A percentile compares a stretch with the other conserved stretches of the same genome.
These are phyloP conservation scores for Catharus ustulatus DNA, from an alignment of 2,797 vertebrate species.

Conservation along the genomic window DNA sequence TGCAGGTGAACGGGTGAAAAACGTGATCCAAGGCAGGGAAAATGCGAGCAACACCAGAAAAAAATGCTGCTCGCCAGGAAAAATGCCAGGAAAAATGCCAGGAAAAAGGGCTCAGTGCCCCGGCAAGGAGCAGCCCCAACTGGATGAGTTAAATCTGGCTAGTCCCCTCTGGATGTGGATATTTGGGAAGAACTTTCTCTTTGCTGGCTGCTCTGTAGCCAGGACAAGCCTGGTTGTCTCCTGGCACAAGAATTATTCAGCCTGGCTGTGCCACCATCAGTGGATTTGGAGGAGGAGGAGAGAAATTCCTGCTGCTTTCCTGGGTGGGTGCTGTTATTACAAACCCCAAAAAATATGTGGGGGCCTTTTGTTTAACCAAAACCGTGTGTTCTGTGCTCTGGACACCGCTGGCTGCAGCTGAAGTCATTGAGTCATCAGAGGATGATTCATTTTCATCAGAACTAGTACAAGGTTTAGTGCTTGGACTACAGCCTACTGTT, in stretches of 20 bases:
- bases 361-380: slow-evolving; percentile 6
- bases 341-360: slow-evolving; percentile 7
- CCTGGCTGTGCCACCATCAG: neutral
- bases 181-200: neutral
- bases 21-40: no score
- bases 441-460: neutral
- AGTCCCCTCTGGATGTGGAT: accelerated
- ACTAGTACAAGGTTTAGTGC: neutral
- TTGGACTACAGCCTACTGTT: no score
- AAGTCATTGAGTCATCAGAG: neutral
- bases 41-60: no score
- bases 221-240: neutral
- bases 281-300: neutral
- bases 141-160: accelerated
- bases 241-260: neutral
- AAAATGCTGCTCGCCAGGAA: neutral
- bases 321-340: slow-evolving; percentile 30
- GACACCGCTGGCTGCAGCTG: neutral
- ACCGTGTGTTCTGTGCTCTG: neutral
- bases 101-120: accelerated
- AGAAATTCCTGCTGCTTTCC: neutral
- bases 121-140: accelerated
- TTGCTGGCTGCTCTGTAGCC: accelerated
- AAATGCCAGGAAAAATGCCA: accelerated
- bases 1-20: neutral